Percentiles rank a stretch among this genome's conserved stretches.
These are phyloP conservation scores for Pseudorhombus dupliciocellatus DNA, from an alignment of 2,113 vertebrate genomes.

Conservation along the genomic window DNA sequence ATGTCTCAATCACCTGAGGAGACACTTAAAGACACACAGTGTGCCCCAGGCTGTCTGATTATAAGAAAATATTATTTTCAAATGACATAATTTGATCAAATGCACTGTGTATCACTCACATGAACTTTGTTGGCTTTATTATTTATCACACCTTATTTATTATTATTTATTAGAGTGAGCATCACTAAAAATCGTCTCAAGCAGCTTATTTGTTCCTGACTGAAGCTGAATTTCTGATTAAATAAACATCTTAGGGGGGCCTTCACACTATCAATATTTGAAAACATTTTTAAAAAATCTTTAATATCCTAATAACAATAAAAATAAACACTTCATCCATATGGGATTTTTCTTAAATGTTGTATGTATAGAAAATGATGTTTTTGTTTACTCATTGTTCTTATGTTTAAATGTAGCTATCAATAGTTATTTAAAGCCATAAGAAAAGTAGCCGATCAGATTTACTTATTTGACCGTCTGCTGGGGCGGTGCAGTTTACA, in stretches of 20 bases:
- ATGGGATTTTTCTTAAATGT: too few relatives aligned
- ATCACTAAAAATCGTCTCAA: neutral
- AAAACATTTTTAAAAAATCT: neutral
- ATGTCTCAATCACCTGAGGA: constrained; percentile 58
- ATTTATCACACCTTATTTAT: too few relatives aligned
- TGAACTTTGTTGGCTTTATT: too few relatives aligned
- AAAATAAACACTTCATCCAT: neutral
- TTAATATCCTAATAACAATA: neutral
- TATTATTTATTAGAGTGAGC: neutral
- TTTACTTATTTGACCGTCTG: neutral
- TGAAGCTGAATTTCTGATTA: neutral
- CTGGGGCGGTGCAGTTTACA: constrained; percentile 11
- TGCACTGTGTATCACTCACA: too few relatives aligned
- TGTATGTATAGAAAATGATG: too few relatives aligned
- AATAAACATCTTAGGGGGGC: neutral
- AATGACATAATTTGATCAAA: too few relatives aligned
- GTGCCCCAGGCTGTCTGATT: neutral
- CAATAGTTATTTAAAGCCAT: too few relatives aligned
- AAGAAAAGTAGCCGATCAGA: neutral
- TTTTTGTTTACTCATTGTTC: too few relatives aligned
- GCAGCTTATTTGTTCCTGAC: neutral
- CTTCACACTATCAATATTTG: neutral
- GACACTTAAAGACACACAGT: constrained; percentile 60
- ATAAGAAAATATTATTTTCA: neutral
- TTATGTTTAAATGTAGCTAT: neutral